phyloP scores from a whole-genome alignment of 2,113 vertebrate genomes.

The Labeo catla region DNA sequence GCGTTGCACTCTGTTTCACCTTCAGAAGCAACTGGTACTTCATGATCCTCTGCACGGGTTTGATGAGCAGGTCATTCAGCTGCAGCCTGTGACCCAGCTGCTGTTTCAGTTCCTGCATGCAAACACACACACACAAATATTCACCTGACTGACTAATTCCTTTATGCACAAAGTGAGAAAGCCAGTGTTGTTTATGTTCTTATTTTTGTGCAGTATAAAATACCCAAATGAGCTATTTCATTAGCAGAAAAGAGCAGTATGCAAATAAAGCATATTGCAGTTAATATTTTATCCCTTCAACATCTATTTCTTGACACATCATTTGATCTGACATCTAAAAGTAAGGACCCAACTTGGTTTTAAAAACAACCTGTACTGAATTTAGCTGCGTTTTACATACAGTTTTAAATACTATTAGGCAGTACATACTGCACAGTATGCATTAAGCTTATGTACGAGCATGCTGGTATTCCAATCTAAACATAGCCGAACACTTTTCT shows the following conservation, averaged over 20 bases:
- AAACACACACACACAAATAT: slow-evolving; percentile 52
- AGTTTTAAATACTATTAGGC: not conserved
- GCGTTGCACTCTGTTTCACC: slow-evolving; percentile 70
- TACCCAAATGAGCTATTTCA: not conserved
- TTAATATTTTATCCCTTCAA: not conserved
- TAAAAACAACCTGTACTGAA: too few relatives aligned
- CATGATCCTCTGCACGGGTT: slow-evolving; percentile 94
- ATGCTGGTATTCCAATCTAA: not conserved
- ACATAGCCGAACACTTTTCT: not conserved
- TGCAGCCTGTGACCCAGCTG: slow-evolving; percentile 90
- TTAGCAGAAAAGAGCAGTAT: not conserved
- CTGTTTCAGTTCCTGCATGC: slow-evolving; percentile 84
- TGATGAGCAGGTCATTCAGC: slow-evolving; percentile 92
- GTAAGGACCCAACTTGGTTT: too few relatives aligned
- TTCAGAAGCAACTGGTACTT: slow-evolving; percentile 94
- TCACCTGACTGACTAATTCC: slow-evolving; percentile 19
- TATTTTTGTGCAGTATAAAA: not conserved
- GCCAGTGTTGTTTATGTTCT: not conserved
- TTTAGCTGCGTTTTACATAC: not conserved
- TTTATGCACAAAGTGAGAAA: slow-evolving; percentile 2
- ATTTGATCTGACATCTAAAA: not conserved
- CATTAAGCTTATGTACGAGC: not conserved
- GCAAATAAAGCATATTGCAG: not conserved
- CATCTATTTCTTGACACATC: not conserved
- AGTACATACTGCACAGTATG: not conserved